A percentile compares a stretch with the other conserved stretches of the same genome.
phyloP scores from a whole-genome alignment of 2,113 vertebrate genomes.

The Chionis minor region DNA sequence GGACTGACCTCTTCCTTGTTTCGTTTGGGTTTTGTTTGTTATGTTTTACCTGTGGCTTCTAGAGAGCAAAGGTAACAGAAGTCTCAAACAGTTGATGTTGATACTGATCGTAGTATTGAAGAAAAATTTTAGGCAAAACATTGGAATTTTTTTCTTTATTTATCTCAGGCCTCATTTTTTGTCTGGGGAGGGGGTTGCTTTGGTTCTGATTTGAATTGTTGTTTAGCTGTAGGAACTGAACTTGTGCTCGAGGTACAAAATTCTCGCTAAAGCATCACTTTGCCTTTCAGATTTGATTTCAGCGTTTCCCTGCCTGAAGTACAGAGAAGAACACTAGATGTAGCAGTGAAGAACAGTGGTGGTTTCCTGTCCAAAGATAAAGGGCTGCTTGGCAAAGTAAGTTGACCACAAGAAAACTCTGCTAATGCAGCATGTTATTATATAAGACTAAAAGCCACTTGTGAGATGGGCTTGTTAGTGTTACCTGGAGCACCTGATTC shows the following conservation, averaged over 20 bases:
- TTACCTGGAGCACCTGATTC: not conserved
- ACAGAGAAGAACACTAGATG: constrained; percentile 88
- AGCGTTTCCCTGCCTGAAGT: constrained; percentile 88
- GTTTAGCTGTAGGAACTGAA: not conserved
- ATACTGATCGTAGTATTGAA: not conserved
- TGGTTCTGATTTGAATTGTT: not conserved
- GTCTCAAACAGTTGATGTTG: not conserved
- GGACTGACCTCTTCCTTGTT: not conserved
- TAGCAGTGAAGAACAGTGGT: constrained; percentile 95
- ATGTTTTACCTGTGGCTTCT: not conserved
- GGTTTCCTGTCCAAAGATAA: constrained; percentile 95
- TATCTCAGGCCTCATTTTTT: not conserved
- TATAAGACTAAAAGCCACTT: not conserved
- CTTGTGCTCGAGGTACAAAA: not conserved
- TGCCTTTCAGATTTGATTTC: constrained; percentile 87
- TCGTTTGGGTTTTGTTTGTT: not conserved
- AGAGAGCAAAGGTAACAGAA: not conserved
- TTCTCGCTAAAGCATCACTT: not conserved
- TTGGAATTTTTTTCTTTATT: not conserved
- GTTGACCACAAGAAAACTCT: not conserved
- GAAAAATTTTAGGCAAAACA: not conserved
- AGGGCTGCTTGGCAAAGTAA: constrained; percentile 95
- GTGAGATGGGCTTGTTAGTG: not conserved
- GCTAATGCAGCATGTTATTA: not conserved
- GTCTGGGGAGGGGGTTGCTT: not conserved